Evolutionary conservation across 2,797 vertebrate genomes (phyloP), one percentile per base, ranked within the genome.

Genomic region (Borostomias antarcticus): DNA sequence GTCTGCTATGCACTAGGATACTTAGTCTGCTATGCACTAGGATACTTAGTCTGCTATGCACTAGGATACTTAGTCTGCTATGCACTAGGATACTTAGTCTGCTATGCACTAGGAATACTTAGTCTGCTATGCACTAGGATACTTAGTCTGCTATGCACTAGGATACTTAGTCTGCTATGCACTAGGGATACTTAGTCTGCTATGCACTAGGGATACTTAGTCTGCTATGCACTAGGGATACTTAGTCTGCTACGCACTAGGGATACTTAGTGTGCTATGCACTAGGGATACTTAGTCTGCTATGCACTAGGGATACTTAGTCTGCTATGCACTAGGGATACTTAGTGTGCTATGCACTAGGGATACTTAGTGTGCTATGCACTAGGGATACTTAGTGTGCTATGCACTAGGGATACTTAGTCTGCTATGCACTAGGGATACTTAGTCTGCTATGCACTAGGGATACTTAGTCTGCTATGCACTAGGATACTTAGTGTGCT

Each of bases 11-110:
- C n/a, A n/a, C n/a, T n/a, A n/a, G n/a, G n/a, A n/a, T n/a, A n/a
- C n/a, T n/a, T n/a, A n/a, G 40, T 86, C 74, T 84, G 77, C 81
- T 81, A 75, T 91, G 89, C 89, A 91, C 90, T 90, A 88, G 80
- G 76, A 79, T 76, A 76, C 30, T 75, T 82, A 77, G 75, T 89
- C 83, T 79, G 67, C 74, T n/a, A n/a, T n/a, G n/a, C n/a, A n/a
- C n/a, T n/a, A n/a, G n/a, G n/a, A n/a, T n/a, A n/a, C n/a, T n/a
- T n/a, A n/a, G 40, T 86, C 74, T 84, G 77, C 81, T 81, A 75
- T 91, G 89, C 89, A 91, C 90, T 90, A 88, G 80, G 76, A 79
- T 76, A 76, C 30, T 75, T 82, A 77, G 75, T 89, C 83, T 79
- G 67, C 74, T n/a, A n/a, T n/a, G n/a, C n/a, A n/a, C n/a, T n/a